Evolutionary conservation across 1,140 invertebrate species (phyloP).

Genomic region (Thalassaphorura encarpata): DNA sequence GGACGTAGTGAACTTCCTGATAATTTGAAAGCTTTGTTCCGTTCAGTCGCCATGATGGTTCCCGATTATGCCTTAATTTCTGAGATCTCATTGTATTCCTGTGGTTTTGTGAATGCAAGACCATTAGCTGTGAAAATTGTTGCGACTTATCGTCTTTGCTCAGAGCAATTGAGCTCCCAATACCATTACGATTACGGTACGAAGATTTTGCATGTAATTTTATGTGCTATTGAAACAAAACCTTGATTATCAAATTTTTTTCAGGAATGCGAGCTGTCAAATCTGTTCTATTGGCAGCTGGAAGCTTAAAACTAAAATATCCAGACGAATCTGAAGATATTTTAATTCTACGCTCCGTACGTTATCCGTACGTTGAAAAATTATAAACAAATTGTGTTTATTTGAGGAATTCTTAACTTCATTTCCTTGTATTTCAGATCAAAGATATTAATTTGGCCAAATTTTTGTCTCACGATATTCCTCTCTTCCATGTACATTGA

Average conservation of each 20-base stretch:
- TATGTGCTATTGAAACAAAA: too few relatives aligned
- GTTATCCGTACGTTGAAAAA: too few relatives aligned
- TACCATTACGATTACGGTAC: slow-evolving; percentile 92
- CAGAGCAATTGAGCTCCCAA: slow-evolving; percentile 88
- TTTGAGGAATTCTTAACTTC: too few relatives aligned
- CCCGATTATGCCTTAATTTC: slow-evolving; percentile 91
- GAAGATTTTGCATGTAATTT: not conserved
- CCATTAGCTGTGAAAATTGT: slow-evolving; percentile 89
- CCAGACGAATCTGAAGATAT: slow-evolving; percentile 73
- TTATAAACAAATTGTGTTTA: too few relatives aligned
- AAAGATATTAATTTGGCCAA: slow-evolving; percentile 91
- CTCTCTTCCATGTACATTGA: slow-evolving; percentile 59
- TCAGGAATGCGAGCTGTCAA: slow-evolving; percentile 74
- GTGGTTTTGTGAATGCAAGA: slow-evolving; percentile 81
- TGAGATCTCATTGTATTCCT: slow-evolving; percentile 87
- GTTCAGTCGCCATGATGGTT: slow-evolving; percentile 96
- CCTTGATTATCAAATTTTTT: not conserved
- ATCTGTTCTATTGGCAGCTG: slow-evolving; percentile 78
- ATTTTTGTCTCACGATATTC: slow-evolving; percentile 76
- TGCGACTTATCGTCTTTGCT: slow-evolving; percentile 83
- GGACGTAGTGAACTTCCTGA: slow-evolving; percentile 82
- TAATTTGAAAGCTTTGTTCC: slow-evolving; percentile 88
- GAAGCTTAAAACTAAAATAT: slow-evolving; percentile 78
- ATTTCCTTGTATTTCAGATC: too few relatives aligned
- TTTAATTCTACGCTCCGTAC: slow-evolving; percentile 67